Evolutionary conservation across 2,888 invertebrate species (phyloP).

Genomic region (Tetranychus piercei): DNA sequence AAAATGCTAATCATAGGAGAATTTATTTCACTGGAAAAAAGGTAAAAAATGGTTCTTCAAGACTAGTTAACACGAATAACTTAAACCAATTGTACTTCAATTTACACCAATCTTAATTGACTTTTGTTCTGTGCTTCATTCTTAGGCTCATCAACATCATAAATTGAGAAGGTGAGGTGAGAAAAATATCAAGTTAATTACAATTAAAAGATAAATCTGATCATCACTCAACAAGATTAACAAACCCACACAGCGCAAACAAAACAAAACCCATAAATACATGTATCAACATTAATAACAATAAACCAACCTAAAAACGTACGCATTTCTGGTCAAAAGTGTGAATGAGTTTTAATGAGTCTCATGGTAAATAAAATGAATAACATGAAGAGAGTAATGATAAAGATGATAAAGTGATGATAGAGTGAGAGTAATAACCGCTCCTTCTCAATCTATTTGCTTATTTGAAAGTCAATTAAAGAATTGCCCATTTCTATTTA

Average conservation of each 20-base stretch:
- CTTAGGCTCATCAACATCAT: neutral
- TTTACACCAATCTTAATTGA: neutral
- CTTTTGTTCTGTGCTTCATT: no score
- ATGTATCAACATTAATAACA: no score
- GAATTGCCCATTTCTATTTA: neutral
- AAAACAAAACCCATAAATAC: neutral
- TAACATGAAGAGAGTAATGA: no score
- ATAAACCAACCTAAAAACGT: no score
- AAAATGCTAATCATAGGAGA: neutral
- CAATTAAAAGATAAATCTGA: neutral
- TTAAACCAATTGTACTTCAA: neutral
- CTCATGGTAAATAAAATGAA: neutral
- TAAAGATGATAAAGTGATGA: neutral
- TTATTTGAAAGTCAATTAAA: neutral
- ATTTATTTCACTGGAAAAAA: neutral
- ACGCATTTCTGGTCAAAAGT: no score
- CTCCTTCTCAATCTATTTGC: neutral
- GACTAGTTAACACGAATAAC: neutral
- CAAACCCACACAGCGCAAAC: neutral
- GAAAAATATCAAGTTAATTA: neutral
- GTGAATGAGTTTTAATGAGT: no score
- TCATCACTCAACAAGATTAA: neutral
- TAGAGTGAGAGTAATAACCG: neutral
- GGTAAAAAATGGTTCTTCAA: no score
- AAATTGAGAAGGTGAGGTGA: slow-evolving; percentile 1